Evolutionary conservation across 1,140 invertebrate genomes (phyloP), one percentile per base, ranked within the genome.

Genomic region (Bombus consobrinus): DNA sequence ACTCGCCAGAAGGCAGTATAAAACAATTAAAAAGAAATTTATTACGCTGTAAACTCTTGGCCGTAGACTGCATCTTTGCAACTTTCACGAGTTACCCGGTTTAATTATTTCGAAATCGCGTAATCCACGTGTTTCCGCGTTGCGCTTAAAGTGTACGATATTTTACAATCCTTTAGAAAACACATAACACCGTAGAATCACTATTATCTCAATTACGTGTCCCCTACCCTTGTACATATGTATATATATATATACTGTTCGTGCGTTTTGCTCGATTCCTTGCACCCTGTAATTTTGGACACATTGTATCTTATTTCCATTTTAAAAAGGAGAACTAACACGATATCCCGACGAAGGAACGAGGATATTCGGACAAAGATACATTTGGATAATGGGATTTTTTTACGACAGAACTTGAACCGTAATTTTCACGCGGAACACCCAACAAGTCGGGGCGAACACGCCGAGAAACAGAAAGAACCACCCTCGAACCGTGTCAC

Each of bases 21-120:
- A 83, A 77, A 78, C 74, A 83, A 83, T 84, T 84, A 84, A 79
- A 85, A 71, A 80, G 83, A 62, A 85, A 73, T 85, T 85, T 85
- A 85, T 72, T 22, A 25, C 66, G 76, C 39, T 80, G 66, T 79
- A 84, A 72, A 84, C 43, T n/a, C 66, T 79, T 80, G 53, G 34
- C 43, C 28, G 64, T 41, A 62, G 43, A 68, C 43, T 57, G 25
- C 13, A 84, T 72, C 53, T 22, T 12, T 18, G 75, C 34, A 57
- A 78, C 47, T 78, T 78, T 37, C 47, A 39, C 43, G 39, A 53
- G 39, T 18, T 39, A 75, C 57, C 13, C n/a, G 64, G 34, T 66
- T 84, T 79, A 43, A 68, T 79, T 84, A 84, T 79, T 72, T 59
- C 37, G 47, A 22, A 66, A 82, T 82, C 34, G 69, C 39, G 39